Conservation (phyloP, 2,888 invertebrate genomes). For the Hololepta plana region DNA sequence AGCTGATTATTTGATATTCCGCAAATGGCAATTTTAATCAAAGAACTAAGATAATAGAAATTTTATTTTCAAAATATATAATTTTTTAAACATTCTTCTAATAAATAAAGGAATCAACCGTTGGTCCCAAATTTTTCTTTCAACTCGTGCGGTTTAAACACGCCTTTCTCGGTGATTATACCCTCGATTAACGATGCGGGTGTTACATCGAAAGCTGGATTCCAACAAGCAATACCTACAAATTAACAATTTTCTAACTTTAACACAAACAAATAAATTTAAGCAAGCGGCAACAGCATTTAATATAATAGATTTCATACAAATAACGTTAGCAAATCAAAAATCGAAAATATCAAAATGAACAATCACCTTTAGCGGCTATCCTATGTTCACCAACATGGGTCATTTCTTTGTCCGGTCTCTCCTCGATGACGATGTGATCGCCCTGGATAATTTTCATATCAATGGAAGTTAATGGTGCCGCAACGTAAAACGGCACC, state of each 20-base stretch:
- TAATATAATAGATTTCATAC: neutral
- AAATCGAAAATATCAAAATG: neutral
- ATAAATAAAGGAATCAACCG: too few relatives aligned
- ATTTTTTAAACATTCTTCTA: too few relatives aligned
- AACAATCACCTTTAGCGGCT: slow-evolving; percentile 57
- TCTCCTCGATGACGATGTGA: slow-evolving; percentile 82
- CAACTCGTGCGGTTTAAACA: slow-evolving; percentile 46
- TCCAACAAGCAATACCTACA: slow-evolving; percentile 84
- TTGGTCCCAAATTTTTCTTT: slow-evolving; percentile 7
- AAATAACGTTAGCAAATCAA: neutral
- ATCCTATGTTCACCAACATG: slow-evolving; percentile 72
- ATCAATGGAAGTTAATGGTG: slow-evolving; percentile 85
- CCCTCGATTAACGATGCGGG: slow-evolving; percentile 82
- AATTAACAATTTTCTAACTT: slow-evolving; percentile 14
- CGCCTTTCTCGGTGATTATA: slow-evolving; percentile 87
- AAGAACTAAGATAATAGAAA: too few relatives aligned
- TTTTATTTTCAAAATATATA: too few relatives aligned
- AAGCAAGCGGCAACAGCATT: neutral
- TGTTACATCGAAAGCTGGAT: slow-evolving; percentile 97
- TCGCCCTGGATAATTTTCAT: slow-evolving; percentile 58
- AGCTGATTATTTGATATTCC: too few relatives aligned
- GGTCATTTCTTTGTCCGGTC: slow-evolving; percentile 84
- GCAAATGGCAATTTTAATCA: too few relatives aligned
- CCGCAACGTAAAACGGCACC: slow-evolving; percentile 91
- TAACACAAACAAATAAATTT: neutral